Conservation (phyloP, 1,140 invertebrate genomes). For the Cylas formicarius region DNA sequence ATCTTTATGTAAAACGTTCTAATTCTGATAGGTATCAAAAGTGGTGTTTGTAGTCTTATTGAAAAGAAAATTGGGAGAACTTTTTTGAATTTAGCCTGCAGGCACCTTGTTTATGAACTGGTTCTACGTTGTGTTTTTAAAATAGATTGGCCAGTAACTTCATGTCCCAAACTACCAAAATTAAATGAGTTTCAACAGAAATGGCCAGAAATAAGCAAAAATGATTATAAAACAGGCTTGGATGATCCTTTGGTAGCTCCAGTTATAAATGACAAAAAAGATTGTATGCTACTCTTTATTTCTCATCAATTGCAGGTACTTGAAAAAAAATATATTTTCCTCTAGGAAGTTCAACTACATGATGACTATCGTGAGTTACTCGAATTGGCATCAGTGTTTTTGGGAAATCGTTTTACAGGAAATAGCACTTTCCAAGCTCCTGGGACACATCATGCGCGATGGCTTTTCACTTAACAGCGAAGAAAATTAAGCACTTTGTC, state of each 20-base stretch:
- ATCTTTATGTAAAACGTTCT: background rate
- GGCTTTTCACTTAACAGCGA: too few species aligned
- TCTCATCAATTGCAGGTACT: background rate
- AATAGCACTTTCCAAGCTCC: background rate
- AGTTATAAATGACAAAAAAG: too few species aligned
- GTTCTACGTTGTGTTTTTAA: background rate
- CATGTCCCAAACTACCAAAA: too few species aligned
- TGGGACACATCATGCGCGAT: conserved; percentile 3
- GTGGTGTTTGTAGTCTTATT: background rate
- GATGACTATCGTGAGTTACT: conserved; percentile 1
- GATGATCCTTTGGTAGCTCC: too few species aligned
- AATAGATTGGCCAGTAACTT: too few species aligned
- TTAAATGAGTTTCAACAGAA: too few species aligned
- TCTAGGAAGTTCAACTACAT: background rate
- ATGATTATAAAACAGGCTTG: too few species aligned
- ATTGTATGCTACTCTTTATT: too few species aligned
- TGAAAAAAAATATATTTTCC: conserved; percentile 1
- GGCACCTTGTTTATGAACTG: conserved; percentile 1
- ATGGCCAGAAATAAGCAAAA: too few species aligned
- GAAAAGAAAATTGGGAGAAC: conserved; percentile 4
- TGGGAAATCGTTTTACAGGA: conserved; percentile 1
- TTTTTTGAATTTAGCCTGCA: background rate
- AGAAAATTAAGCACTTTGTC: too few species aligned
- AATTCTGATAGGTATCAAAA: background rate
- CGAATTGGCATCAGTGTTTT: conserved; percentile 4